Evolutionary conservation across 2,888 invertebrate genomes (phyloP).

Genomic region (Apamea anceps): DNA sequence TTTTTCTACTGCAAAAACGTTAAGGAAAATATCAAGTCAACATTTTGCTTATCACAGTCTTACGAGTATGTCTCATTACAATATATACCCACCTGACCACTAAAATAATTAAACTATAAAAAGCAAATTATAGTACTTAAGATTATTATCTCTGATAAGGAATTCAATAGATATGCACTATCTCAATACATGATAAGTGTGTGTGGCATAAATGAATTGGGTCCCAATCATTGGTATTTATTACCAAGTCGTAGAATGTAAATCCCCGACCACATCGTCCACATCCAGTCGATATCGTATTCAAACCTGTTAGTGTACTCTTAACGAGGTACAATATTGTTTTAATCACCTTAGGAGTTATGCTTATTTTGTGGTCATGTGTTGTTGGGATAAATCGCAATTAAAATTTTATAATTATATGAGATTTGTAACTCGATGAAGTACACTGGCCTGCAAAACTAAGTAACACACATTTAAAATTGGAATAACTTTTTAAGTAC

Average conservation of each 20-base stretch:
- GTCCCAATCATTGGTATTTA: slow-evolving; percentile 9
- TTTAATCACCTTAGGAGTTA: slow-evolving; percentile 1
- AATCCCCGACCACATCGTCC: slow-evolving; percentile 19
- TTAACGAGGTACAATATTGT: slow-evolving; percentile 18
- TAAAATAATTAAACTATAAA: not conserved
- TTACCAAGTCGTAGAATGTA: slow-evolving; percentile 5
- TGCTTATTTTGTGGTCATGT: not conserved
- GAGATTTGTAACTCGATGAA: not conserved
- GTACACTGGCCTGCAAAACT: too few species aligned
- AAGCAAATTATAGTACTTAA: slow-evolving; percentile 1
- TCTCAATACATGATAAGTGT: slow-evolving; percentile 21
- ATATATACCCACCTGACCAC: not conserved
- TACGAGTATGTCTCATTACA: not conserved
- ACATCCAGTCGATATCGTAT: not conserved
- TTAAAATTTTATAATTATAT: slow-evolving; percentile 1
- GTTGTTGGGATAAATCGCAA: not conserved
- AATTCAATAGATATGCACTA: slow-evolving; percentile 36
- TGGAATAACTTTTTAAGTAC: too few species aligned
- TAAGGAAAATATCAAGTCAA: not conserved
- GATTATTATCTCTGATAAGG: slow-evolving; percentile 28
- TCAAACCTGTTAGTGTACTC: slow-evolving; percentile 24
- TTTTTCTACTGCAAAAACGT: not conserved
- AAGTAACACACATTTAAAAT: too few species aligned
- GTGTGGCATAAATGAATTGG: not conserved
- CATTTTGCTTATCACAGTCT: not conserved